Percentiles rank a stretch among this genome's conserved stretches.
Evolutionary conservation across 2,888 invertebrate genomes (phyloP).

Genomic region (Xanthia togata): DNA sequence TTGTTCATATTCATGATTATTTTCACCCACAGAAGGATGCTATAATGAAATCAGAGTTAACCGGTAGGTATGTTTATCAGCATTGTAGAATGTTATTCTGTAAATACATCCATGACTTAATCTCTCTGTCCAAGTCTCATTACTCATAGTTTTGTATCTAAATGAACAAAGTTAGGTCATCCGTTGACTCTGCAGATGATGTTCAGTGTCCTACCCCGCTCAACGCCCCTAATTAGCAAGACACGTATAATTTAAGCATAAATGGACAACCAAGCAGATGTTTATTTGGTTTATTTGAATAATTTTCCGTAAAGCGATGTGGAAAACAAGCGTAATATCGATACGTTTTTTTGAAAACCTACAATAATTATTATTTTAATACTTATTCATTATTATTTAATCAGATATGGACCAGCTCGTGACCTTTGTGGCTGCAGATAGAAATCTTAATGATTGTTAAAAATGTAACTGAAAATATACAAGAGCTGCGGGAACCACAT

Average conservation of each 20-base stretch:
- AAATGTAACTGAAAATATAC: neutral
- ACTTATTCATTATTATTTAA: neutral
- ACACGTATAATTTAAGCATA: neutral
- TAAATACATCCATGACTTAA: neutral
- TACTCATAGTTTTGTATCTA: conserved; percentile 24
- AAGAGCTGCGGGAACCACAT: neutral
- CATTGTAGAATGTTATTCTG: neutral
- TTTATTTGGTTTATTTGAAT: too few relatives aligned
- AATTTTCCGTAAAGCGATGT: neutral
- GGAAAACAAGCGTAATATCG: neutral
- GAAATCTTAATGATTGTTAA: neutral
- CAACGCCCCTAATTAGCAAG: conserved; percentile 23
- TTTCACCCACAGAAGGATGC: neutral
- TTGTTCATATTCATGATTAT: neutral
- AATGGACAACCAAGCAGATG: neutral
- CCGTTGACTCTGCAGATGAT: conserved; percentile 5
- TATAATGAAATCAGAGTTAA: neutral
- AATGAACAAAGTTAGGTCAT: conserved; percentile 46
- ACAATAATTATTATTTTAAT: neutral
- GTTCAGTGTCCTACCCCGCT: conserved; percentile 11
- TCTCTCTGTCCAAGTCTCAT: conserved; percentile 18
- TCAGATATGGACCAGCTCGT: neutral
- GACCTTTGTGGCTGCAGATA: neutral
- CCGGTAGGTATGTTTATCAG: neutral
- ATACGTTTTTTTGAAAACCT: neutral